Conservation (phyloP, 2,797 vertebrate species). For the Malurus leucopterus region DNA sequence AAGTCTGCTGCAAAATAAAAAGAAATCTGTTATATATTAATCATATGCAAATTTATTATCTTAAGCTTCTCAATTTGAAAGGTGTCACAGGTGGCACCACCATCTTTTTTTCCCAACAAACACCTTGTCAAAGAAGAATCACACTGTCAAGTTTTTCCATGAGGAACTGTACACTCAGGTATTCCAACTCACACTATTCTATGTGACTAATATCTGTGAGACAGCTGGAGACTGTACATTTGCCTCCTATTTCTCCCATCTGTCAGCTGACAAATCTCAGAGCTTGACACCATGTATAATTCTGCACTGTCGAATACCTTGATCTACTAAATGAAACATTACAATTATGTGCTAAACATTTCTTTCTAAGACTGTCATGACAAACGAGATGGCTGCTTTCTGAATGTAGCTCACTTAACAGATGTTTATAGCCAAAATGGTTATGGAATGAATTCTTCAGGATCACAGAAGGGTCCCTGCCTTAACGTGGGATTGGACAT, state of each 20-base stretch:
- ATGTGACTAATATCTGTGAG: background rate
- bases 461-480: background rate
- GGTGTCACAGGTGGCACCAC: background rate
- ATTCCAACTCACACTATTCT: background rate
- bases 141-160: background rate
- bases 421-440: background rate
- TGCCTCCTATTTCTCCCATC: background rate
- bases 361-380: background rate
- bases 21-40: conserved; percentile 1
- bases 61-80: background rate
- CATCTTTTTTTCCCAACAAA: background rate
- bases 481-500: background rate
- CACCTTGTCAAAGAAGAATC: background rate
- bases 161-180: background rate
- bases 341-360: background rate
- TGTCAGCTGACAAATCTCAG: background rate
- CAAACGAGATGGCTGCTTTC: background rate
- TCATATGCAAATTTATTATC: background rate
- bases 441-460: background rate
- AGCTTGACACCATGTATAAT: background rate
- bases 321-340: background rate
- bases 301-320: background rate
- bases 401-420: background rate
- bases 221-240: background rate
- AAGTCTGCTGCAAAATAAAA: conserved; percentile 76